Evolutionary conservation across 2,113 vertebrate species (phyloP), one percentile per base, ranked within the genome.

Genomic region (Callipepla squamata): DNA sequence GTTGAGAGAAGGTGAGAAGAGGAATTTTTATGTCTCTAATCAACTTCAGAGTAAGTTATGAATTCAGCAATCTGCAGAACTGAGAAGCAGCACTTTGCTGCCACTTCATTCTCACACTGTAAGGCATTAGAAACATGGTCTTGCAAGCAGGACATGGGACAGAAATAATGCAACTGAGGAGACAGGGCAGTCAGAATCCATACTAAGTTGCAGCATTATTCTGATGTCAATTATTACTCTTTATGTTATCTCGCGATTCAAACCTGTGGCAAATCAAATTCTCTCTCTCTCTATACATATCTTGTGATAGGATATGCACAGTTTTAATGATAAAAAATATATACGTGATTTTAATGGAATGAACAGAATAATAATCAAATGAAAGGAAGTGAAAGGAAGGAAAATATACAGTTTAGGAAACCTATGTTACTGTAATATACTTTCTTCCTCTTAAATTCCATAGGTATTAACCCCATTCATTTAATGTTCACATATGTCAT

Each of bases 21-120:
- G 78, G 57, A 73, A 77, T 48, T 84, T 92, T 91, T 85, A 53
- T 80, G 65, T 59, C 57, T 80, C 57, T 57, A 78, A 72, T 94
- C 85, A 53, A 75, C 59, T 78, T 68, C 0, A 3, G 34, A 40
- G 65, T 70, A 80, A 92, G 36, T 68, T 61, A 80, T 93, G 94
- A 94, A 61, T 63, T 82, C 84, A 85, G 47, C 42, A 59, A 2
- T 42, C 67, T 63, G 23, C 22, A 75, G 47, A 58, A 91, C 59
- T 23, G 9, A 28, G 42, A 85, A 55, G 14, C 0, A 4, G 68
- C 67, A 80, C 81, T 38, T 14, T 30, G 19, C 51, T 81, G 38
- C 10, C 18, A 5, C 53, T 86, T 42, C 11, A 14, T 5, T 12
- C 32, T 45, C 42, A 19, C 2, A 0, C 6, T 45, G 28, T 25